Evolutionary conservation across 2,797 vertebrate species (phyloP).

Genomic region (Sternarchorhynchus goeldii): DNA sequence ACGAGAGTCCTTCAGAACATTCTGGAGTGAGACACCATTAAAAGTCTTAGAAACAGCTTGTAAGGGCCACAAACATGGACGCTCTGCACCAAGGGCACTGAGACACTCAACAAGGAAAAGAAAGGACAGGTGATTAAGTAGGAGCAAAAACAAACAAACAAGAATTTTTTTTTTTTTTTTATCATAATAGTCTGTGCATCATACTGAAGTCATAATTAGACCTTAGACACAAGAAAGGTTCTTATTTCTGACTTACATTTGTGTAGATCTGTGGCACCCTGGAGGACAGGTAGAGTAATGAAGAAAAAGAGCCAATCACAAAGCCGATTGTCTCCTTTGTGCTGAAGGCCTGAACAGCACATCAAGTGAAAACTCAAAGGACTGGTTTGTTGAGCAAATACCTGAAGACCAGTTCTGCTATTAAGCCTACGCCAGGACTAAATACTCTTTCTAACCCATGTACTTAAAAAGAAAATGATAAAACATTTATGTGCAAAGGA

Average conservation of each 20-base stretch:
- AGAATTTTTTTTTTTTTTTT: too few relatives aligned
- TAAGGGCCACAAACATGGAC: not conserved
- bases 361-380: not conserved
- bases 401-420: not conserved
- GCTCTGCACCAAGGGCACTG: too few relatives aligned
- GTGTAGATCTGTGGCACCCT: constrained; percentile 91
- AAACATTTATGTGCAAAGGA: too few relatives aligned
- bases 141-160: too few relatives aligned
- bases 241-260: constrained; percentile 81
- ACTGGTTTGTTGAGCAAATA: not conserved
- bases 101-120: too few relatives aligned
- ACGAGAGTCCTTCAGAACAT: not conserved
- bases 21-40: not conserved
- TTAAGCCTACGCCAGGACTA: not conserved
- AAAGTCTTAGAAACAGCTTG: not conserved
- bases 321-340: constrained; percentile 86
- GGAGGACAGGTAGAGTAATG: constrained; percentile 87
- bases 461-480: too few relatives aligned
- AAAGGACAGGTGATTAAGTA: too few relatives aligned
- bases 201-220: too few relatives aligned
- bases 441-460: too few relatives aligned
- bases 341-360: constrained; percentile 78
- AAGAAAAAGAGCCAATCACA: constrained; percentile 85
- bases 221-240: too few relatives aligned
- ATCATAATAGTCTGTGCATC: too few relatives aligned